Evolutionary conservation across 2,797 vertebrate genomes (phyloP).

Genomic region (Synanceia verrucosa): DNA sequence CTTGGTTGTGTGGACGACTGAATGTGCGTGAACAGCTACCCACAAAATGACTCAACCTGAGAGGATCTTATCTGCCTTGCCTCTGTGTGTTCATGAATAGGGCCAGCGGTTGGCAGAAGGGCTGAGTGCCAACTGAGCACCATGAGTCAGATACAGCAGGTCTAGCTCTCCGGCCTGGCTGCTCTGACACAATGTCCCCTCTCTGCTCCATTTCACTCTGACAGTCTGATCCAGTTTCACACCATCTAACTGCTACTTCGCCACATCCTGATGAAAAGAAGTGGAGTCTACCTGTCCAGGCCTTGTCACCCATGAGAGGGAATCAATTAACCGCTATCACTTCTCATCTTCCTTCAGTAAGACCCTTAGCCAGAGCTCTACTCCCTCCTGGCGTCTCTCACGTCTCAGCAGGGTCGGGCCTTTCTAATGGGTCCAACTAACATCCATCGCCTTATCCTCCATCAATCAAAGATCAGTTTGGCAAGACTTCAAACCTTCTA

Average conservation of each 20-base stretch:
- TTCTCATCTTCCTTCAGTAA: slow-evolving; percentile 58
- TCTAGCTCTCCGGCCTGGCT: slow-evolving; percentile 43
- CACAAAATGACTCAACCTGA: slow-evolving; percentile 46
- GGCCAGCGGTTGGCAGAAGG: not conserved
- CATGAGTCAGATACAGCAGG: slow-evolving; percentile 49
- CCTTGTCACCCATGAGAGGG: slow-evolving; percentile 54
- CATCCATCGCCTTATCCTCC: slow-evolving; percentile 19
- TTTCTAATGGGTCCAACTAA: slow-evolving; percentile 19
- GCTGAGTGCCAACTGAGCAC: slow-evolving; percentile 41
- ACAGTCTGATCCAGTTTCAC: slow-evolving; percentile 61
- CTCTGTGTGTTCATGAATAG: slow-evolving; percentile 20
- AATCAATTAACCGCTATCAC: slow-evolving; percentile 72
- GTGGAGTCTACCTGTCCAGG: slow-evolving; percentile 55
- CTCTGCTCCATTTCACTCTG: slow-evolving; percentile 62
- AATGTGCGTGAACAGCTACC: slow-evolving; percentile 32
- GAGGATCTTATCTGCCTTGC: slow-evolving; percentile 56
- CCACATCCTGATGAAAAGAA: slow-evolving; percentile 63
- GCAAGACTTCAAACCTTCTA: slow-evolving; percentile 23
- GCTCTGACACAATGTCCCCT: slow-evolving; percentile 51
- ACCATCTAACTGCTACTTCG: slow-evolving; percentile 52
- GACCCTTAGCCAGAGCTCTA: slow-evolving; percentile 33
- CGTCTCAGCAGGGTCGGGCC: slow-evolving; percentile 21
- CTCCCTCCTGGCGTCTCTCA: slow-evolving; percentile 24
- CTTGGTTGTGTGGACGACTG: slow-evolving; percentile 18
- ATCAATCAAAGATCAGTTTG: slow-evolving; percentile 48